Conservation (phyloP, 2,113 vertebrate species). For the Crocuta crocuta region DNA sequence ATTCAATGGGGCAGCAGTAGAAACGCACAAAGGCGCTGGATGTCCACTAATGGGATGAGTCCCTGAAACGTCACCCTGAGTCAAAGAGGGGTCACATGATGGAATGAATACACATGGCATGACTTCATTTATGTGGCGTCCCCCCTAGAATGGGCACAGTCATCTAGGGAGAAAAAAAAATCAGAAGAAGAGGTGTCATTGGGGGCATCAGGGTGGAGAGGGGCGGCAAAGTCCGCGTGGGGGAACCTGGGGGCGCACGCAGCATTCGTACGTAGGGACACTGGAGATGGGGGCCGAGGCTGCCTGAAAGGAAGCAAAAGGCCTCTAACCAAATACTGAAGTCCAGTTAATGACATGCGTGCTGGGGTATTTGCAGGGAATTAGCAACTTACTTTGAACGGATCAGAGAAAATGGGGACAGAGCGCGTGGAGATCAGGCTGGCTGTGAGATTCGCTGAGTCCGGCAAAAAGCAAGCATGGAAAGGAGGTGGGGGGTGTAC, state of each 20-base stretch:
- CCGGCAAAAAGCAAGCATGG: background rate
- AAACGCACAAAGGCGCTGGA: too few species aligned
- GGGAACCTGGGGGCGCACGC: too few species aligned
- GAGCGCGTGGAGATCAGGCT: background rate
- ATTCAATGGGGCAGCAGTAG: rapidly evolving
- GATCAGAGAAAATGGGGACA: background rate
- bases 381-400: background rate
- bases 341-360: rapidly evolving
- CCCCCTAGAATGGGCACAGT: background rate
- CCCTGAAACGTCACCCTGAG: rapidly evolving
- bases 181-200: background rate
- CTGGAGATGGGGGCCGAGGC: background rate
- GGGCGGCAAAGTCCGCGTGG: background rate
- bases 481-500: rapidly evolving
- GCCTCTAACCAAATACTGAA: background rate
- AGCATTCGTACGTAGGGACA: rapidly evolving
- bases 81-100: rapidly evolving
- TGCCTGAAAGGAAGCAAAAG: background rate
- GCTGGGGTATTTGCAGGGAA: background rate
- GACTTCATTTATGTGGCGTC: too few species aligned
- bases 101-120: rapidly evolving
- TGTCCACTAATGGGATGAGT: rapidly evolving
- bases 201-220: rapidly evolving
- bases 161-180: background rate
- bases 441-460: rapidly evolving